Evolutionary conservation across 2,888 invertebrate species (phyloP).

Genomic region (Ennomos erosarius): DNA sequence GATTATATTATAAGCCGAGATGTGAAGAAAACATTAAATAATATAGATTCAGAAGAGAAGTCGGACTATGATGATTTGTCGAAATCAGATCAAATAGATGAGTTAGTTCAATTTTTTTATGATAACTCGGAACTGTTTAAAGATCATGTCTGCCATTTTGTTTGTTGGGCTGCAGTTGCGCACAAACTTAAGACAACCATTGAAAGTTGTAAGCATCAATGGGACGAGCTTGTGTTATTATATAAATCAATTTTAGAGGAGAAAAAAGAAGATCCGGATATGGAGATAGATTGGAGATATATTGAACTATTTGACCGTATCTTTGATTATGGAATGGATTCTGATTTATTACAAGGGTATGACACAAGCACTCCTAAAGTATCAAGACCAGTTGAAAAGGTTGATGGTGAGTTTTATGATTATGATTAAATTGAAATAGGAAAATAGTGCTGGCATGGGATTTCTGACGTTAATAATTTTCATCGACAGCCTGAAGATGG

Average conservation of each 20-base stretch:
- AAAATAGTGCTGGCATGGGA: conserved; percentile 7
- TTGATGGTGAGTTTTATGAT: conserved; percentile 60
- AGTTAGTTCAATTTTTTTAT: conserved; percentile 67
- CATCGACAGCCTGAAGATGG: too few relatives aligned
- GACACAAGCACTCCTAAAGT: conserved; percentile 43
- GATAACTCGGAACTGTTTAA: conserved; percentile 71
- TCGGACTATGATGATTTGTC: conserved; percentile 42
- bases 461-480: neutral
- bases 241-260: conserved; percentile 69
- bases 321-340: conserved; percentile 78
- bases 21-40: conserved; percentile 50
- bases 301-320: conserved; percentile 77
- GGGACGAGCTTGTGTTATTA: conserved; percentile 63
- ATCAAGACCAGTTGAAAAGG: conserved; percentile 40
- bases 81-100: conserved; percentile 59
- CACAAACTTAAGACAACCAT: conserved; percentile 55
- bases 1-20: conserved; percentile 72
- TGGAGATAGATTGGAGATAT: conserved; percentile 77
- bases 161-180: conserved; percentile 66
- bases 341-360: conserved; percentile 61
- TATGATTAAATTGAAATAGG: conserved; percentile 2
- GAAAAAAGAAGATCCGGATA: conserved; percentile 73
- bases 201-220: conserved; percentile 58
- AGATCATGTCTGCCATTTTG: conserved; percentile 68
- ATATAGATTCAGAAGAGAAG: conserved; percentile 32